Conservation (phyloP, 2,797 vertebrate species). For the Propithecus perrieri region DNA sequence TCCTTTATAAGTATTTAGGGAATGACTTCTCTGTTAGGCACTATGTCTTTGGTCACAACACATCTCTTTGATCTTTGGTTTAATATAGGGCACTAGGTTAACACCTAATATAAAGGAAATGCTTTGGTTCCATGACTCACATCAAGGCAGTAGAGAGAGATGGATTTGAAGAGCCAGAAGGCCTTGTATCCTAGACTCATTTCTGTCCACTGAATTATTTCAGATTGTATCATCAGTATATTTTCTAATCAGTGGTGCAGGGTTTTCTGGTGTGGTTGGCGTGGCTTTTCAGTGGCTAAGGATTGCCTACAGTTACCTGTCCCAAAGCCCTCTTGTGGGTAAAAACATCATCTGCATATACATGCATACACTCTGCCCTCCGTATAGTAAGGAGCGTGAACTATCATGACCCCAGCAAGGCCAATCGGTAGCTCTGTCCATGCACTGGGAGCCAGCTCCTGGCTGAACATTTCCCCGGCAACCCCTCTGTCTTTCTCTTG, state of each 20-base stretch:
- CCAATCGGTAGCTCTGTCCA: background rate
- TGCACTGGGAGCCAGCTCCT: background rate
- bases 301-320: background rate
- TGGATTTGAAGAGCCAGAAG: background rate
- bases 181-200: background rate
- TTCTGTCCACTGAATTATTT: background rate
- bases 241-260: background rate
- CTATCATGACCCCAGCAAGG: background rate
- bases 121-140: background rate
- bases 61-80: background rate
- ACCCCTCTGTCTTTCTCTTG: background rate
- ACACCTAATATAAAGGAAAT: background rate
- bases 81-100: background rate
- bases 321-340: background rate
- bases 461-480: background rate
- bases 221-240: background rate
- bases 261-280: background rate
- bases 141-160: background rate
- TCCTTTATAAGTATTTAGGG: background rate
- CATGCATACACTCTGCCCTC: background rate
- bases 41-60: background rate
- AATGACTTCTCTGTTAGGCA: background rate
- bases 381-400: background rate
- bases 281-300: conserved; percentile 5
- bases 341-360: background rate